Base-by-base conservation (phyloP, 2,797 vertebrate species). In the Salmo trutta region DNA sequence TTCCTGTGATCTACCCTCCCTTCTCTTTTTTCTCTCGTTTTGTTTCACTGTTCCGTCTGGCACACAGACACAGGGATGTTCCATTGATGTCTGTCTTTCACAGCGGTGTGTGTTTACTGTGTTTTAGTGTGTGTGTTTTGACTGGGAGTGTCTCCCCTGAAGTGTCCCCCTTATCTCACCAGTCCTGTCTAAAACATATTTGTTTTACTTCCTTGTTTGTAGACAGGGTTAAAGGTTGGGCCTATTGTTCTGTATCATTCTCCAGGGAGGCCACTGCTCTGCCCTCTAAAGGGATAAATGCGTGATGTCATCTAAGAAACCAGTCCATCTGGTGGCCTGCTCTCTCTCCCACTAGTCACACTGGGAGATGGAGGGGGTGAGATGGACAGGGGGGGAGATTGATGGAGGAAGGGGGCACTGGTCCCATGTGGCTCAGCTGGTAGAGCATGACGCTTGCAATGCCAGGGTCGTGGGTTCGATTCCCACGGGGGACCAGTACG, bases 291-390 rank as follows among this genome's bases (percentile, higher is more conserved):
- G 59, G 1, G n/a, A 27, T 27, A 64, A 10, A 24, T 24, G 12
- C 10, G n/a, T 21, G 56, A 62, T 21, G 56, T 21, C 56, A 62
- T 62, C 7, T 19, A 62, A 62, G 19, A 85, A 41, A 47, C 54
- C 67, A 69, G 69, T 84, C 86, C 83, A 86, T 91, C 87, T 90
- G 87, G 81, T 85, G 73, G 76, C 76, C 77, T 74, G 77, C 36
- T 62, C 82, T 68, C 62, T 74, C 29, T 81, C 79, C 79, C 81
- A 87, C 85, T 85, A 86, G 85, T 85, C 74, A 69, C 74, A 87
- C 84, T 87, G 83, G 85, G 84, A 54, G 47, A 71, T 74, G n/a
- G 36, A 33, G 29, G 29, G 29, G 29, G 31, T 0, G 31, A 31
- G 31, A 4, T 31, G 36, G 29, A 14, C 19, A 12, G 16, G 17